phyloP scores from a whole-genome alignment of 64 coral and sea anemone genomes.

The Cladopsammia gracilis region DNA sequence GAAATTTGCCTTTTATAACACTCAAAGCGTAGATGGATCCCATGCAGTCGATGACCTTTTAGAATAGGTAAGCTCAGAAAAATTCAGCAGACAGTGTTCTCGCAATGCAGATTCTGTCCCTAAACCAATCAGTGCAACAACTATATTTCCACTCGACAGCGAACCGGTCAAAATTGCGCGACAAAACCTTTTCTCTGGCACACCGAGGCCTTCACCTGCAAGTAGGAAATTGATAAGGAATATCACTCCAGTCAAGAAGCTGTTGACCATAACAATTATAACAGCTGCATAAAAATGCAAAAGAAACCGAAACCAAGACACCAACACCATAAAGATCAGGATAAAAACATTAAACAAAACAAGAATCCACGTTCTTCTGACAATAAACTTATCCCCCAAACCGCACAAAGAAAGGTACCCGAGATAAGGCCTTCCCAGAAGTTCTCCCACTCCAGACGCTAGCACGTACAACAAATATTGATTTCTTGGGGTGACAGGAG shows the following conservation, averaged over 20 bases:
- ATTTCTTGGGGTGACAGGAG: background rate
- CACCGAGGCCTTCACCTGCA: background rate
- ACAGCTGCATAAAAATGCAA: background rate
- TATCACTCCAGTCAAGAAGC: background rate
- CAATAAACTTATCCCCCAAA: background rate
- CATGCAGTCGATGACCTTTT: background rate
- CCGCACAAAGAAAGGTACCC: background rate
- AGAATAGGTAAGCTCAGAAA: background rate
- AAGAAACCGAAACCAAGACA: constrained; percentile 12
- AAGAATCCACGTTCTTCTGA: constrained; percentile 1
- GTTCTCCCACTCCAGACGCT: background rate
- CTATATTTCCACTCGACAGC: background rate
- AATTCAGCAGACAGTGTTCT: background rate
- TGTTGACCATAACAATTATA: background rate
- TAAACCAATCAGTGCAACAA: background rate
- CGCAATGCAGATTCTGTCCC: background rate
- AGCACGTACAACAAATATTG: constrained; percentile 15
- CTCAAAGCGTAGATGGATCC: background rate
- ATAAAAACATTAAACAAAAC: background rate
- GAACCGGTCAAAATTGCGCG: background rate
- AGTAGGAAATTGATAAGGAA: background rate
- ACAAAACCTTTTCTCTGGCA: constrained; percentile 8
- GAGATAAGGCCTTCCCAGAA: background rate
- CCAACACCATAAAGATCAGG: background rate
- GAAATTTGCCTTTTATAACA: background rate